Conservation (phyloP, 1,140 invertebrate genomes). For the Pemphigus obesinymphae region DNA sequence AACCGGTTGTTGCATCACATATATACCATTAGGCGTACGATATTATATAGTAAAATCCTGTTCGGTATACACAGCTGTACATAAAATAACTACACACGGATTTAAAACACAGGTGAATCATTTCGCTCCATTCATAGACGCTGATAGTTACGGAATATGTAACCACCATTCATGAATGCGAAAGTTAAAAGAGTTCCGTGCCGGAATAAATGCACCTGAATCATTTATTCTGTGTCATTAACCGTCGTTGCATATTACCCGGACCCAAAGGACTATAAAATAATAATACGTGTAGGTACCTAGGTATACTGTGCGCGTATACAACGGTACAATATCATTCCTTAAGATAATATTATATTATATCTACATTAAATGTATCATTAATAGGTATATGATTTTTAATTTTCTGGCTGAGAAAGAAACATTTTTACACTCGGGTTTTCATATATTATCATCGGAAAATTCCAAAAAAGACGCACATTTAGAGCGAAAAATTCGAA, state of each 20-base stretch:
- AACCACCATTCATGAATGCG: conserved; percentile 18
- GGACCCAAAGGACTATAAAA: not conserved
- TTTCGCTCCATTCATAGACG: conserved; percentile 10
- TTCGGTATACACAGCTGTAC: too few species aligned
- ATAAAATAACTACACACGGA: not conserved
- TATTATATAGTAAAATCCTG: conserved; percentile 4
- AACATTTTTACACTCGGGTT: too few species aligned
- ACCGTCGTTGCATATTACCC: not conserved
- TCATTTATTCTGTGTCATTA: not conserved
- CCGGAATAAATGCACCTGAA: not conserved
- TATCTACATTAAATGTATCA: too few species aligned
- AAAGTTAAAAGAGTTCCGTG: conserved; percentile 10
- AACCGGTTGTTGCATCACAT: conserved; percentile 24
- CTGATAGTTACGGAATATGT: not conserved
- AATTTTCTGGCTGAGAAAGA: too few species aligned
- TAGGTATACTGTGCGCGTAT: not conserved
- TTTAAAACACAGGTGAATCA: not conserved
- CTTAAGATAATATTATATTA: too few species aligned
- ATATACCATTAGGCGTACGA: not conserved
- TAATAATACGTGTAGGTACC: not conserved
- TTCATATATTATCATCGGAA: too few species aligned
- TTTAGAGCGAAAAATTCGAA: too few species aligned
- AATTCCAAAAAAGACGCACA: too few species aligned
- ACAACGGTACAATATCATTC: too few species aligned
- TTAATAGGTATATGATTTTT: too few species aligned